Percentiles rank a stretch among this genome's conserved stretches.
These are phyloP conservation scores for Collichthys lucidus DNA, from an alignment of 2,113 vertebrate genomes.

Conservation along the genomic window DNA sequence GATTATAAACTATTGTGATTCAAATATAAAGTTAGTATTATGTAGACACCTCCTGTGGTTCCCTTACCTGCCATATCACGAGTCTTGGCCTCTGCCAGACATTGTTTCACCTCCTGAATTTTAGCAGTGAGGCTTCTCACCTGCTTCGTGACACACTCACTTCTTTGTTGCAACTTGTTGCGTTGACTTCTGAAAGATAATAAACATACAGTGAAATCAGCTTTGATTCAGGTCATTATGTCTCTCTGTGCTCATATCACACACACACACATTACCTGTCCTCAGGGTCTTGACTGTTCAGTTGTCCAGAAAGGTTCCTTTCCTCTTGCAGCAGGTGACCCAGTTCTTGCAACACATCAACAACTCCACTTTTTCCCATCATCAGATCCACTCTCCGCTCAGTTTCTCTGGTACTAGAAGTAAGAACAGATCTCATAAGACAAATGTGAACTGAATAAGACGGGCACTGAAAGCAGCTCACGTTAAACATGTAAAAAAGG, in stretches of 20 bases:
- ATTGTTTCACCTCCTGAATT: slow-evolving; percentile 51
- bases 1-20: not conserved
- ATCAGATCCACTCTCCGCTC: slow-evolving; percentile 54
- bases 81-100: slow-evolving; percentile 37
- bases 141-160: slow-evolving; percentile 20
- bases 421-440: not conserved
- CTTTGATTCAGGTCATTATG: not conserved
- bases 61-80: slow-evolving; percentile 42
- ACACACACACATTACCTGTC: slow-evolving; percentile 37
- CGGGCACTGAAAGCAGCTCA: not conserved
- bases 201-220: not conserved
- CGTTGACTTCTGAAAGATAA: slow-evolving; percentile 44
- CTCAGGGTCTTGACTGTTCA: slow-evolving; percentile 16
- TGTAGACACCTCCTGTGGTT: not conserved
- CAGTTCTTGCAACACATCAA: slow-evolving; percentile 60
- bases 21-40: not conserved
- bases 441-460: not conserved
- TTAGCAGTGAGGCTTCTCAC: slow-evolving; percentile 41
- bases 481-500: not conserved
- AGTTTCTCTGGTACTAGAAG: slow-evolving; percentile 62
- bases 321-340: slow-evolving; percentile 59
- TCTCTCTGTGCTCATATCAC: not conserved
- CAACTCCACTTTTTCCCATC: slow-evolving; percentile 32
- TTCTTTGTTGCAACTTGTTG: slow-evolving; percentile 42
- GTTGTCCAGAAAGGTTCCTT: slow-evolving; percentile 42